Evolutionary conservation across 2,888 invertebrate species (phyloP).

Genomic region (Timandra comae): DNA sequence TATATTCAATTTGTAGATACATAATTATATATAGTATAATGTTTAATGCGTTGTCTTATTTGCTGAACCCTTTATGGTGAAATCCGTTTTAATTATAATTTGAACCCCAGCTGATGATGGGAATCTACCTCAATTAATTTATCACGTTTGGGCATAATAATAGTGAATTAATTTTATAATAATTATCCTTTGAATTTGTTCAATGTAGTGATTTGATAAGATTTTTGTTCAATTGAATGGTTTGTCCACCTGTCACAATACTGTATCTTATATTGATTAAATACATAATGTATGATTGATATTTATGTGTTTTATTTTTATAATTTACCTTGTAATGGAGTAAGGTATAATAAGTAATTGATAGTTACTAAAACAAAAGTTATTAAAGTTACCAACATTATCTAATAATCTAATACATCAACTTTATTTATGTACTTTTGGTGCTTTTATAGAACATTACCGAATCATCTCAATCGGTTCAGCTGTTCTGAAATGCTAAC

Average conservation of each 20-base stretch:
- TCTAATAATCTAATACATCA: too few species aligned
- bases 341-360: too few species aligned
- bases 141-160: conserved; percentile 75
- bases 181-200: conserved; percentile 60
- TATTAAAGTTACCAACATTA: too few species aligned
- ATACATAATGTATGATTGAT: conserved; percentile 77
- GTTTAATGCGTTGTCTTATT: conserved; percentile 71
- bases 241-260: conserved; percentile 76
- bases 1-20: conserved; percentile 75
- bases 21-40: conserved; percentile 76
- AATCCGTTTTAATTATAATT: conserved; percentile 66
- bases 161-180: conserved; percentile 64
- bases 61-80: conserved; percentile 56
- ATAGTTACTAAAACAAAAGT: too few species aligned
- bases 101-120: conserved; percentile 56
- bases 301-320: conserved; percentile 52
- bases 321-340: neutral
- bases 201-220: conserved; percentile 61
- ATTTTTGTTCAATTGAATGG: conserved; percentile 53
- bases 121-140: conserved; percentile 77
- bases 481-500: too few species aligned
- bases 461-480: too few species aligned
- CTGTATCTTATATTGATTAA: conserved; percentile 72
- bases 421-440: too few species aligned
- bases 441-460: too few species aligned